Evolutionary conservation across 53 echinoderm and acorn worm genomes (phyloP).

Genomic region (Glandiceps talaboti): DNA sequence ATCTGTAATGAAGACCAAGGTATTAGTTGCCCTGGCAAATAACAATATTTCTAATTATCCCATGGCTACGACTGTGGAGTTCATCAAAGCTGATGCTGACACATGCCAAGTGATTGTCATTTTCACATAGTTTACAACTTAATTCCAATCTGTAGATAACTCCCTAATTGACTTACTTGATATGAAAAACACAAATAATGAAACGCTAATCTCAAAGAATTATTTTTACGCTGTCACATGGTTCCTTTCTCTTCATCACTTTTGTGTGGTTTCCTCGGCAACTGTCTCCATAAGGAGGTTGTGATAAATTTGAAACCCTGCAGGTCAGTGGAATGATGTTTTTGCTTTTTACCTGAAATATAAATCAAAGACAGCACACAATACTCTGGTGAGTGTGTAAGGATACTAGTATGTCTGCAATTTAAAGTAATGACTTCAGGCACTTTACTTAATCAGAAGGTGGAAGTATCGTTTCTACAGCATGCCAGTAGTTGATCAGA

Average conservation of each 20-base stretch:
- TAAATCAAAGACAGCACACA: background rate
- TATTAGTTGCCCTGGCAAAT: background rate
- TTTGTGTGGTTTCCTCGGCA: background rate
- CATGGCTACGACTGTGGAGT: background rate
- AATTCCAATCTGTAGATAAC: background rate
- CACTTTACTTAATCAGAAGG: background rate
- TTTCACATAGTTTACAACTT: background rate
- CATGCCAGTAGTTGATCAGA: background rate
- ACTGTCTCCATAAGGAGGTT: background rate
- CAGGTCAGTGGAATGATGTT: background rate
- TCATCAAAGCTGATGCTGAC: background rate
- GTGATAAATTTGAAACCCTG: background rate
- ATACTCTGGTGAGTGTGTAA: background rate
- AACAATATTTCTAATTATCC: background rate
- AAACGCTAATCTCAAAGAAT: background rate
- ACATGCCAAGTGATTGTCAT: background rate
- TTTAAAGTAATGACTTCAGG: background rate
- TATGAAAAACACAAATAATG: too few species aligned
- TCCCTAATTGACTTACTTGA: background rate
- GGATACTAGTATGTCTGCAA: background rate
- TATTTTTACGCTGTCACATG: background rate
- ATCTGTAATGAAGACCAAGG: background rate
- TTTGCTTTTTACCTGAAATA: background rate
- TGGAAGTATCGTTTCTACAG: too few species aligned
- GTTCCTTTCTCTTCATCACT: background rate